Evolutionary conservation across 2,888 invertebrate species (phyloP).

Genomic region (Hyposoter dolosus): DNA sequence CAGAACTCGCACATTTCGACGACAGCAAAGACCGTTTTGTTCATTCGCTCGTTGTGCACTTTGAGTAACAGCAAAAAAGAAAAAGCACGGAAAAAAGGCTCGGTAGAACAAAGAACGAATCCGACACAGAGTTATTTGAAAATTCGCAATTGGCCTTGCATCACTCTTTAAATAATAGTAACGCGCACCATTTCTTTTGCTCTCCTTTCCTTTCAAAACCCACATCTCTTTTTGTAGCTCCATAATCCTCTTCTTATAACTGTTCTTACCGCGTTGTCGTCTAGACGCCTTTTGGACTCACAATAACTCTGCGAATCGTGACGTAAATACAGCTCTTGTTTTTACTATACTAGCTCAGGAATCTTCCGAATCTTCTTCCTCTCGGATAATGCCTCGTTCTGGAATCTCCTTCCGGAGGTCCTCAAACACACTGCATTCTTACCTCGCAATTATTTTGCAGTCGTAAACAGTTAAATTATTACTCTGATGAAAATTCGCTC

Average conservation of each 20-base stretch:
- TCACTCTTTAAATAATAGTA: slow-evolving; percentile 54
- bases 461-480: slow-evolving; percentile 12
- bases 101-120: background rate
- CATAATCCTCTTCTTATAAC: slow-evolving; percentile 41
- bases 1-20: background rate
- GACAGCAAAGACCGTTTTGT: slow-evolving; percentile 33
- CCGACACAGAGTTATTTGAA: background rate
- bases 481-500: background rate
- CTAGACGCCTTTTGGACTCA: slow-evolving; percentile 42
- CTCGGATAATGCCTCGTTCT: background rate
- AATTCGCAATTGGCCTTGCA: slow-evolving; percentile 49
- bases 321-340: slow-evolving; percentile 46
- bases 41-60: slow-evolving; percentile 17
- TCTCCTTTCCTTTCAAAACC: slow-evolving; percentile 22
- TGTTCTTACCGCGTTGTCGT: slow-evolving; percentile 31
- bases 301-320: slow-evolving; percentile 54
- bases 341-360: slow-evolving; percentile 30
- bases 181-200: slow-evolving; percentile 18
- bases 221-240: slow-evolving; percentile 55
- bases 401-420: background rate
- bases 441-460: slow-evolving; percentile 1
- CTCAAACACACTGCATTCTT: background rate
- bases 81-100: background rate
- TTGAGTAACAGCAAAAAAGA: slow-evolving; percentile 9
- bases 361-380: slow-evolving; percentile 1